Conservation (phyloP, 2,113 vertebrate species). For the Oplegnathus fasciatus region DNA sequence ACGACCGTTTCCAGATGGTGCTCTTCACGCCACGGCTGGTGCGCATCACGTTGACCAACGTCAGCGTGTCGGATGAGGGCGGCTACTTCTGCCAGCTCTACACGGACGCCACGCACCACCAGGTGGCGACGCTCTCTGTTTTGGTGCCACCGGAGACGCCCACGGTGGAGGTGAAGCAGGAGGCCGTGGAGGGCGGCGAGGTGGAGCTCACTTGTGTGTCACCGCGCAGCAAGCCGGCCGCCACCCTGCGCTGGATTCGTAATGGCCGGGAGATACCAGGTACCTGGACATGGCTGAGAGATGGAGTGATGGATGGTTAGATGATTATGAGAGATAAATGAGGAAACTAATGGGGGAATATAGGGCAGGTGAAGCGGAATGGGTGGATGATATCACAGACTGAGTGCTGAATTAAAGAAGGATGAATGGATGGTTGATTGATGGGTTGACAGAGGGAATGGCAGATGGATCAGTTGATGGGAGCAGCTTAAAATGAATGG, state of each 20-base stretch:
- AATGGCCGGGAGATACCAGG: slow-evolving; percentile 90
- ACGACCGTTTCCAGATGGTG: slow-evolving; percentile 93
- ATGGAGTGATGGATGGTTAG: slow-evolving; percentile 33
- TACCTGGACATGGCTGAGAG: slow-evolving; percentile 56
- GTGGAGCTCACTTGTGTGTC: slow-evolving; percentile 90
- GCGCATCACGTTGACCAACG: slow-evolving; percentile 89
- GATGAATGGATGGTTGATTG: slow-evolving; percentile 58
- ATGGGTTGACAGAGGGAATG: slow-evolving; percentile 49
- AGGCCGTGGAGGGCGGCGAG: slow-evolving; percentile 90
- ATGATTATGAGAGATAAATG: slow-evolving; percentile 44
- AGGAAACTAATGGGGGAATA: slow-evolving; percentile 54
- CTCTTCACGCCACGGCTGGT: slow-evolving; percentile 89
- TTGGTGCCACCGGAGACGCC: slow-evolving; percentile 90
- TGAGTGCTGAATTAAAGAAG: slow-evolving; percentile 47
- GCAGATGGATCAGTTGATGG: slow-evolving; percentile 54
- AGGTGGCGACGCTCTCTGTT: slow-evolving; percentile 92
- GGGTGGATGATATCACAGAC: slow-evolving; percentile 49
- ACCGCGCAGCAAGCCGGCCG: slow-evolving; percentile 88
- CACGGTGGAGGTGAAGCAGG: slow-evolving; percentile 89
- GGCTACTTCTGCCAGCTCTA: slow-evolving; percentile 96
- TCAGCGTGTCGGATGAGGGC: slow-evolving; percentile 91
- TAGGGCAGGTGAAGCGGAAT: slow-evolving; percentile 47
- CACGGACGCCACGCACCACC: slow-evolving; percentile 92
- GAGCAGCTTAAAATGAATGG: slow-evolving; percentile 53
- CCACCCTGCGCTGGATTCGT: slow-evolving; percentile 89